Evolutionary conservation across 1,140 invertebrate species (phyloP).

Genomic region (Sarcophaga peregrina): DNA sequence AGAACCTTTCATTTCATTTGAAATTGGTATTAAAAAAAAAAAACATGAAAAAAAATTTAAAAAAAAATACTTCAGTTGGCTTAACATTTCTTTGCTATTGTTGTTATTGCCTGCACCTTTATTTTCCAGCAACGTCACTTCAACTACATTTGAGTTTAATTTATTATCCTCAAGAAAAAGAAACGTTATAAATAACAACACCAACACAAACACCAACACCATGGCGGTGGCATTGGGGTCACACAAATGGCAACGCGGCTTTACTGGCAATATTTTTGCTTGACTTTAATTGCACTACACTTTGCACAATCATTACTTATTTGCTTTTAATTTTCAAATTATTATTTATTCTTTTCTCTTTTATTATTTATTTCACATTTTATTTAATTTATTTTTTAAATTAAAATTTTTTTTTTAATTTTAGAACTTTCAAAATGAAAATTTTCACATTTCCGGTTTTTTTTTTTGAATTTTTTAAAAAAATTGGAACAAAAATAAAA

Average conservation of each 20-base stretch:
- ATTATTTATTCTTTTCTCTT: not conserved
- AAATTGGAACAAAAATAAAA: too few relatives aligned
- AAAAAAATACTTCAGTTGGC: not conserved
- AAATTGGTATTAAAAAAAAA: too few relatives aligned
- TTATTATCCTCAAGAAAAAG: constrained; percentile 5
- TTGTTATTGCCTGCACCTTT: not conserved
- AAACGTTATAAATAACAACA: not conserved
- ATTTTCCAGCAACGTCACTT: constrained; percentile 3
- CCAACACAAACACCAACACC: not conserved
- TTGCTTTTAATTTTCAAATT: not conserved
- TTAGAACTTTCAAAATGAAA: too few relatives aligned
- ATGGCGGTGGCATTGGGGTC: too few relatives aligned
- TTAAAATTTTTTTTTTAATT: not conserved
- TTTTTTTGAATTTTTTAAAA: not conserved
- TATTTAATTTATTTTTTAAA: not conserved
- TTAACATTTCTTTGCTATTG: constrained; percentile 1
- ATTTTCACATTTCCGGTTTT: not conserved
- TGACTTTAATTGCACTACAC: not conserved
- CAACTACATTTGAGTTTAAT: not conserved
- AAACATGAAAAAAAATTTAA: too few relatives aligned
- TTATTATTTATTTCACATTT: not conserved
- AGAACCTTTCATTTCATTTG: too few relatives aligned
- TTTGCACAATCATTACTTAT: not conserved
- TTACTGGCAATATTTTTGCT: constrained; percentile 30
- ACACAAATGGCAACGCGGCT: constrained; percentile 28